Evolutionary conservation across 2,888 invertebrate genomes (phyloP).

Genomic region (Chrysolina oricalcia): DNA sequence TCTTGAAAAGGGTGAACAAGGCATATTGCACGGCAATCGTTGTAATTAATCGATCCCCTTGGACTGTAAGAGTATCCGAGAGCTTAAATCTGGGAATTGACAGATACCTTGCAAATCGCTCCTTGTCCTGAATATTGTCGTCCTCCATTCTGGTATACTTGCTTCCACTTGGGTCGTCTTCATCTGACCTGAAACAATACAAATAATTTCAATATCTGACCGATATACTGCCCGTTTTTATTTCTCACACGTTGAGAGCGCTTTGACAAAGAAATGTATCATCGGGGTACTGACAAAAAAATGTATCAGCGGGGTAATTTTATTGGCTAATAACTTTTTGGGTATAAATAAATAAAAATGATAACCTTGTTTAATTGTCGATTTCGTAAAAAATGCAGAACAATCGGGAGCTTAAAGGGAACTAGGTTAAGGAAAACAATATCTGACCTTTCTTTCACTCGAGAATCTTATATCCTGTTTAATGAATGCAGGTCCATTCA

Average conservation of each 20-base stretch:
- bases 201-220: neutral
- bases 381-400: too few relatives aligned
- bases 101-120: conserved; percentile 93
- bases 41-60: neutral
- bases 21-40: neutral
- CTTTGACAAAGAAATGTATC: too few relatives aligned
- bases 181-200: conserved; percentile 81
- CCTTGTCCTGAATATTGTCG: conserved; percentile 97
- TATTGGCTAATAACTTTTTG: too few relatives aligned
- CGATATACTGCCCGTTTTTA: neutral
- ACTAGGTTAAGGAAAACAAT: too few relatives aligned
- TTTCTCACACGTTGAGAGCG: neutral
- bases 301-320: too few relatives aligned
- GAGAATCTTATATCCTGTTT: too few relatives aligned
- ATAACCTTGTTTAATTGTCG: too few relatives aligned
- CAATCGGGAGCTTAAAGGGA: too few relatives aligned
- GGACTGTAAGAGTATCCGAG: conserved; percentile 32
- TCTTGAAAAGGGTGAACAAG: neutral
- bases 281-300: too few relatives aligned
- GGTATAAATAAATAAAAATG: too few relatives aligned
- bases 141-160: conserved; percentile 90
- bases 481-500: too few relatives aligned
- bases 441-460: too few relatives aligned
- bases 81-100: conserved; percentile 60
- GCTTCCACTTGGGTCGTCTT: conserved; percentile 88